Conservation (phyloP, 1,140 invertebrate species). For the Bombus consobrinus region DNA sequence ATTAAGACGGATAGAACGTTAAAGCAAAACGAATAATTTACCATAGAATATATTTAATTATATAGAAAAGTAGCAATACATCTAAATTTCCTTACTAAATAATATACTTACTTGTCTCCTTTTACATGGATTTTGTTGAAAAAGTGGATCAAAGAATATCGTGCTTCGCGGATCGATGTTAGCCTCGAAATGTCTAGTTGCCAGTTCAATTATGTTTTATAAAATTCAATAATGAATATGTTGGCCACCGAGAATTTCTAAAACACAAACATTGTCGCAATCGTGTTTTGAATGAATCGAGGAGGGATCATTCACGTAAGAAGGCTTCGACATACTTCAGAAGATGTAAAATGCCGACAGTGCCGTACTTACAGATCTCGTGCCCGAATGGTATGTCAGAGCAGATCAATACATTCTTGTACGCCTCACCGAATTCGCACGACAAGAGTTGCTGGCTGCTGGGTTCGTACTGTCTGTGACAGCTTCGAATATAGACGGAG, state of each 20-base stretch:
- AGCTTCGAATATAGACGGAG: conserved; percentile 41
- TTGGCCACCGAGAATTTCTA: not conserved
- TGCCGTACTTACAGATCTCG: conserved; percentile 76
- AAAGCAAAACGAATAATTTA: not conserved
- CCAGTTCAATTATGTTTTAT: not conserved
- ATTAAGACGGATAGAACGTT: not conserved
- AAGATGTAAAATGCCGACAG: conserved; percentile 76
- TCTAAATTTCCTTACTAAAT: not conserved
- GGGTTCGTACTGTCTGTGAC: conserved; percentile 54
- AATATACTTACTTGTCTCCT: not conserved
- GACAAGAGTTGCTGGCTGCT: conserved; percentile 63
- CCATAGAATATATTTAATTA: not conserved
- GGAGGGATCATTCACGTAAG: conserved; percentile 33
- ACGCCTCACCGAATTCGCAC: conserved; percentile 76
- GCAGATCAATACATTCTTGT: conserved; percentile 81
- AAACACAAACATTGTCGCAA: not conserved
- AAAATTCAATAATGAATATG: not conserved
- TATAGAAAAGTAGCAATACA: not conserved
- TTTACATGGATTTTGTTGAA: not conserved
- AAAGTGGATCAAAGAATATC: not conserved
- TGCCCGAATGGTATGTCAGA: conserved; percentile 77
- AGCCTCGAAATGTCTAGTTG: not conserved
- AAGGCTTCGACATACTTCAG: conserved; percentile 64
- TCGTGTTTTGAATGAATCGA: conserved; percentile 29
- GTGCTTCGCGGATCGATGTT: no score